These are phyloP conservation scores for Sialia sialis DNA, from an alignment of 2,113 vertebrate genomes.

Conservation along the genomic window DNA sequence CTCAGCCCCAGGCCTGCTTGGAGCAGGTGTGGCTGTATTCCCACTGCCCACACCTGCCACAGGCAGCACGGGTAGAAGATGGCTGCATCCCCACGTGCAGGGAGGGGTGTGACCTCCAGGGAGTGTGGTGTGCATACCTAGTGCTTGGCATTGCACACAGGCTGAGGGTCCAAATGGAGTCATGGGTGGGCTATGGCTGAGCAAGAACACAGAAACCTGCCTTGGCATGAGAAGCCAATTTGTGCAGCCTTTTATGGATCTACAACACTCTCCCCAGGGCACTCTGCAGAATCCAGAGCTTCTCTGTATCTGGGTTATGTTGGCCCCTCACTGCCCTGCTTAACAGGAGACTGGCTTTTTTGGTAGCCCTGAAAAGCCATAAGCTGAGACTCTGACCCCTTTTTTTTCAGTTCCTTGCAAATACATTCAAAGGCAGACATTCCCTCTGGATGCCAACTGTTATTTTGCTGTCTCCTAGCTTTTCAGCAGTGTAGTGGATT, in stretches of 20 bases:
- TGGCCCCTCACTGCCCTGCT: neutral
- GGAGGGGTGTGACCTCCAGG: neutral
- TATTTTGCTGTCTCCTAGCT: conserved; percentile 46
- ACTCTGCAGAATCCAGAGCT: neutral
- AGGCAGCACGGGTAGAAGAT: neutral
- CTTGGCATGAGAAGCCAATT: neutral
- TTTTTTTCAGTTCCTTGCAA: conserved; percentile 29
- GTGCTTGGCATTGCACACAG: neutral
- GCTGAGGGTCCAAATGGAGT: neutral
- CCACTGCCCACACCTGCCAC: neutral
- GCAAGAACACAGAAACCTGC: neutral
- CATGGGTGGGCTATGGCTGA: neutral
- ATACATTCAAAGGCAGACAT: conserved; percentile 23
- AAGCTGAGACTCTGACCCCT: neutral
- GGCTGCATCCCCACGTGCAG: neutral
- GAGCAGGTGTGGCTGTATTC: neutral
- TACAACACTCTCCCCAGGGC: neutral
- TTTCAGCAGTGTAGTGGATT: conserved; percentile 5
- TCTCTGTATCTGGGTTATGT: neutral
- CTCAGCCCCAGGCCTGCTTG: neutral
- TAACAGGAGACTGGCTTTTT: neutral
- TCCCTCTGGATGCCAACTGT: conserved; percentile 41
- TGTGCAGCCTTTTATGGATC: neutral
- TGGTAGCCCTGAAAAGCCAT: conserved; percentile 17
- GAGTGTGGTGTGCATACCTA: neutral